phyloP scores from a whole-genome alignment of 2,888 invertebrate species.

The Agonopterix heracliana region DNA sequence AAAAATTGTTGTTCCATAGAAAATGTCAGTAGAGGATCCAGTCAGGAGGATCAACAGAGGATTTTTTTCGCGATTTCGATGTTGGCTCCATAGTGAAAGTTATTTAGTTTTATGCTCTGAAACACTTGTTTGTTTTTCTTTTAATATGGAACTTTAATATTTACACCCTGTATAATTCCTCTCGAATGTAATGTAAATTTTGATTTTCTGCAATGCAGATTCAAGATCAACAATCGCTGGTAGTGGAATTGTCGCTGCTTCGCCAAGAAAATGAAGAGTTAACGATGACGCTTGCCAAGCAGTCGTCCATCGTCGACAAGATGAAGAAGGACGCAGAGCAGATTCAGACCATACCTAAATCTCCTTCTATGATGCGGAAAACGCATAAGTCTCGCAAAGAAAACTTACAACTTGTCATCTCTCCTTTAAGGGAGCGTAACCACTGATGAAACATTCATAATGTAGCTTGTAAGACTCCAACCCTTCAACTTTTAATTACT shows the following conservation, averaged over 20 bases:
- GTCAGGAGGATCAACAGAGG: too few relatives aligned
- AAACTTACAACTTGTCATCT: conserved; percentile 53
- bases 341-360: conserved; percentile 49
- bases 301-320: conserved; percentile 62
- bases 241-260: conserved; percentile 61
- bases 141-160: too few relatives aligned
- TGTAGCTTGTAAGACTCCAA: too few relatives aligned
- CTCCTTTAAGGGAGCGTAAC: conserved; percentile 65
- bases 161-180: too few relatives aligned
- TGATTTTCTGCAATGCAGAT: conserved; percentile 35
- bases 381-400: conserved; percentile 62
- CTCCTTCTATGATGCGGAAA: conserved; percentile 56
- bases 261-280: conserved; percentile 69
- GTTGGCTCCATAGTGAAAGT: too few relatives aligned
- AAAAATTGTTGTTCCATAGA: too few relatives aligned
- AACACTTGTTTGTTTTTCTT: too few relatives aligned
- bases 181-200: too few relatives aligned
- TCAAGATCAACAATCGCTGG: conserved; percentile 66
- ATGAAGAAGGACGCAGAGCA: conserved; percentile 59
- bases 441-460: conserved; percentile 25
- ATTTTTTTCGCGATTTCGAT: too few relatives aligned
- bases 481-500: too few relatives aligned
- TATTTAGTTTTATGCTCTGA: too few relatives aligned
- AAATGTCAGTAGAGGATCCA: too few relatives aligned
- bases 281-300: conserved; percentile 59